These are phyloP conservation scores for Branchinecta sandiegonensis DNA, from an alignment of 2,888 invertebrate genomes.

Conservation along the genomic window DNA sequence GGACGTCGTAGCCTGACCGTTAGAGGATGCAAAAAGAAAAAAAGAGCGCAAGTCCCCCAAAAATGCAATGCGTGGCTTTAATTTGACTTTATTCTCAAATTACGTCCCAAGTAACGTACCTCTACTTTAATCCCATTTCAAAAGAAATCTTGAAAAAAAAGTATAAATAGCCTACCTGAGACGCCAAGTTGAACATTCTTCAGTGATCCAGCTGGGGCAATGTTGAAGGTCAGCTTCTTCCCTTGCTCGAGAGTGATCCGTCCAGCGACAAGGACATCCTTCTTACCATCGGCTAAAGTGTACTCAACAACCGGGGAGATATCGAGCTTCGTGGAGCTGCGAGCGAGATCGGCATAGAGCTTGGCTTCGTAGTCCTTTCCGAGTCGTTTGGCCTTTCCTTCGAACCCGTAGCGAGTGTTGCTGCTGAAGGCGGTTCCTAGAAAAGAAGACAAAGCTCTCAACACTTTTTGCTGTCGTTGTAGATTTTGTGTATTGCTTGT, in stretches of 20 bases:
- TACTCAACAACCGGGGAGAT: slow-evolving; percentile 1
- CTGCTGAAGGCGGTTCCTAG: neutral
- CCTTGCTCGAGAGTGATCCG: neutral
- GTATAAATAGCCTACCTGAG: neutral
- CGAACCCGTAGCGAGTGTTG: neutral
- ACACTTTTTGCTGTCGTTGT: too few relatives aligned
- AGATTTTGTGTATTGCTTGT: too few relatives aligned
- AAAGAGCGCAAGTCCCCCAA: too few relatives aligned
- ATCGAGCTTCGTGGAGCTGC: neutral
- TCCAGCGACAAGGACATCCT: slow-evolving; percentile 2
- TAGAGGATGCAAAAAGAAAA: too few relatives aligned
- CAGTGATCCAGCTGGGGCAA: slow-evolving; percentile 5
- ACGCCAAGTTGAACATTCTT: neutral
- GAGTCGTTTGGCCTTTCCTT: neutral
- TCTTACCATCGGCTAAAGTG: neutral
- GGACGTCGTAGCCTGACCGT: too few relatives aligned
- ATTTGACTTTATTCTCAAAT: too few relatives aligned
- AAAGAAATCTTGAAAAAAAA: neutral
- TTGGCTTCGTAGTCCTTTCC: slow-evolving; percentile 11
- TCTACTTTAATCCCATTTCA: too few relatives aligned
- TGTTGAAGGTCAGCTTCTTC: neutral
- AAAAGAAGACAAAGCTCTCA: neutral
- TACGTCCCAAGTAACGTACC: too few relatives aligned
- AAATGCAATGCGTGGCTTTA: too few relatives aligned
- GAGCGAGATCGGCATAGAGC: slow-evolving; percentile 1